Base-by-base conservation (phyloP, 1,140 invertebrate genomes). In the Drosophila persimilis region DNA sequence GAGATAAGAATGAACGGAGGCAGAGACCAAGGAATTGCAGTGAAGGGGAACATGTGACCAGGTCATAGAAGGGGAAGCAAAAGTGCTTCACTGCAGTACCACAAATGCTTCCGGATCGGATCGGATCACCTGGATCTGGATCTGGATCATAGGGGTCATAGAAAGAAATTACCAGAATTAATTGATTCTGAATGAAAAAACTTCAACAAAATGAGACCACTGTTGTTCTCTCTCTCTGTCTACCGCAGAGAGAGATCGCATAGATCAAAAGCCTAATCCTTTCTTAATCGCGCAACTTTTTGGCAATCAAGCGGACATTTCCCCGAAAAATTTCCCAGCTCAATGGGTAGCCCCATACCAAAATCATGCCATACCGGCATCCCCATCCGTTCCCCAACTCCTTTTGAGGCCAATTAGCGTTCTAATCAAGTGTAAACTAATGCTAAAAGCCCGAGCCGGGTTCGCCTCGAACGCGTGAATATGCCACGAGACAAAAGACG, bases 361-460 rank as follows among this genome's bases (percentile, higher is more conserved):
- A 35, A 44, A 24, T 22, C 43, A 43, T 11, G 46, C 47, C 5
- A 9, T 20, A 11, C 11, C 45, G 20, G 39, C 54, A 39, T 60
- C 59, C 45, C 43, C 22, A 41, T 50, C 7, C 22, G 11, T 11
- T 24, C 0, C 51, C 24, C 35, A 5, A 35, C 29, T 51, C 39
- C 50, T 44, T 22, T 52, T 55, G 50, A 31, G 54, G 64, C 84
- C 83, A 88, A 88, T 88, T 88, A 88, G 83, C 79, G 83, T 79
- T 89, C 83, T 88, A 88, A 88, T 88, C 84, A 88, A 88, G 83
- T 79, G 83, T 88, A 88, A 88, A 88, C 83, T 86, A 88, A 88
- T 86, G 79, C 83, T 88, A 88, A 88, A 88, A 88, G 83, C 83
- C 35, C 79, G 79, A 83, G 75, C 79, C 77, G 70, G 50, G 83